phyloP scores from a whole-genome alignment of 2,888 invertebrate genomes.

The Eristalinus aeneus region DNA sequence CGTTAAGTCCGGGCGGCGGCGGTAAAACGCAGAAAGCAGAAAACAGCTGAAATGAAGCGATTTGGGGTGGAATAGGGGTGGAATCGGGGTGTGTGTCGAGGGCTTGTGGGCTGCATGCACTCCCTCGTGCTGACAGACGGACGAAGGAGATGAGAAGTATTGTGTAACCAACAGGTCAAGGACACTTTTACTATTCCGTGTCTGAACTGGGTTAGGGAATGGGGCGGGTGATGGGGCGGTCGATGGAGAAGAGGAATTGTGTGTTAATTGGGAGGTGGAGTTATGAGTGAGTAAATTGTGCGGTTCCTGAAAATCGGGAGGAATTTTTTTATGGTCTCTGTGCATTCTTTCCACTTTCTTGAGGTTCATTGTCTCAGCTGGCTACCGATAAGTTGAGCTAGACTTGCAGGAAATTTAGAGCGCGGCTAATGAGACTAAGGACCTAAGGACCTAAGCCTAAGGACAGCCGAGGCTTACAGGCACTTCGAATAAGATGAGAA shows the following conservation, averaged over 20 bases:
- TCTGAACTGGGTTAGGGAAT: slow-evolving; percentile 26
- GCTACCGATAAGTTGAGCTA: too few species aligned
- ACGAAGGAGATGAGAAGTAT: slow-evolving; percentile 33
- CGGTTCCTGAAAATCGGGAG: neutral
- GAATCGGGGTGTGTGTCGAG: neutral
- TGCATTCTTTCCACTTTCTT: too few species aligned
- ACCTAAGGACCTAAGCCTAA: too few species aligned
- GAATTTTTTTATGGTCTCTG: too few species aligned
- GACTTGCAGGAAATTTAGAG: too few species aligned
- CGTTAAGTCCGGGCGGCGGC: slow-evolving; percentile 33
- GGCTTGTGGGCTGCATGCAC: slow-evolving; percentile 5
- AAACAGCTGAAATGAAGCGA: slow-evolving; percentile 17
- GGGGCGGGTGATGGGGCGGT: slow-evolving; percentile 13
- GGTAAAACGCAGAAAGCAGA: too few species aligned
- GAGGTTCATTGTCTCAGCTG: too few species aligned
- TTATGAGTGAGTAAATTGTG: neutral
- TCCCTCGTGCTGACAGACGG: slow-evolving; percentile 58
- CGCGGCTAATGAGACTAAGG: too few species aligned
- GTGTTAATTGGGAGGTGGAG: slow-evolving; percentile 10
- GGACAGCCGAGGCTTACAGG: too few species aligned
- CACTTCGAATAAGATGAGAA: too few species aligned
- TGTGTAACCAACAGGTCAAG: slow-evolving; percentile 64
- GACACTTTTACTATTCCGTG: slow-evolving; percentile 68
- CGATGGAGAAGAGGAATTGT: slow-evolving; percentile 6
- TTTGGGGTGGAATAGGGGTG: slow-evolving; percentile 19